phyloP scores from a whole-genome alignment of 1,140 invertebrate genomes.

The Eupristina koningsbergeri region DNA sequence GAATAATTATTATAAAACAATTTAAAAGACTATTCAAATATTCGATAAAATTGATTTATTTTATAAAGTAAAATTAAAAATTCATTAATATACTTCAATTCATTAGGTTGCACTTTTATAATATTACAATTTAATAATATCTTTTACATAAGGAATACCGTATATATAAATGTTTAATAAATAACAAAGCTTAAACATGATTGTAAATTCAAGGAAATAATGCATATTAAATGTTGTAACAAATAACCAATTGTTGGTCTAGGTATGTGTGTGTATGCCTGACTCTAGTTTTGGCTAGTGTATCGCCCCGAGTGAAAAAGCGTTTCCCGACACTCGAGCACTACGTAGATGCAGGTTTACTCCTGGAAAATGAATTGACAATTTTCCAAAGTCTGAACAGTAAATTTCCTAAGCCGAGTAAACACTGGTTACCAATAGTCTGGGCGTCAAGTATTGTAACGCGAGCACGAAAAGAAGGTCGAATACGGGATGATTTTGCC shows the following conservation, averaged over 20 bases:
- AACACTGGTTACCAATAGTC: conserved; percentile 95
- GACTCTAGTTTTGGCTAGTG: conserved; percentile 86
- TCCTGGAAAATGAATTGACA: conserved; percentile 88
- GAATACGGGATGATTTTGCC: conserved; percentile 93
- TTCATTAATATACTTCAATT: too few relatives aligned
- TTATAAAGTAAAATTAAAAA: background rate
- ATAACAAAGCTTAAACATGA: too few relatives aligned
- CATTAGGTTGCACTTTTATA: too few relatives aligned
- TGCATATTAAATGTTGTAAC: background rate
- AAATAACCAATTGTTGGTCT: background rate
- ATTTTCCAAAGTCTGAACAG: conserved; percentile 86
- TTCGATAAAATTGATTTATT: too few relatives aligned
- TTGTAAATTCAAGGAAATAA: background rate
- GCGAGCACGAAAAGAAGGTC: conserved; percentile 88
- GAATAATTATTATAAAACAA: too few relatives aligned
- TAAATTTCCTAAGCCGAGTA: conserved; percentile 90
- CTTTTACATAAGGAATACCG: too few relatives aligned
- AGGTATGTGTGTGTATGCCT: conserved; percentile 85
- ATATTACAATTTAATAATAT: too few relatives aligned
- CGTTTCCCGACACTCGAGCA: conserved; percentile 92
- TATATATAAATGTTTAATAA: too few relatives aligned
- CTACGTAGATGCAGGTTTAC: conserved; percentile 89
- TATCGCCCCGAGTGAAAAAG: conserved; percentile 92
- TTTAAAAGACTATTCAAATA: too few relatives aligned
- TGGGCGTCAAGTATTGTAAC: conserved; percentile 94